Evolutionary conservation across 2,888 invertebrate genomes (phyloP).

Genomic region (Podabrus alpinus): DNA sequence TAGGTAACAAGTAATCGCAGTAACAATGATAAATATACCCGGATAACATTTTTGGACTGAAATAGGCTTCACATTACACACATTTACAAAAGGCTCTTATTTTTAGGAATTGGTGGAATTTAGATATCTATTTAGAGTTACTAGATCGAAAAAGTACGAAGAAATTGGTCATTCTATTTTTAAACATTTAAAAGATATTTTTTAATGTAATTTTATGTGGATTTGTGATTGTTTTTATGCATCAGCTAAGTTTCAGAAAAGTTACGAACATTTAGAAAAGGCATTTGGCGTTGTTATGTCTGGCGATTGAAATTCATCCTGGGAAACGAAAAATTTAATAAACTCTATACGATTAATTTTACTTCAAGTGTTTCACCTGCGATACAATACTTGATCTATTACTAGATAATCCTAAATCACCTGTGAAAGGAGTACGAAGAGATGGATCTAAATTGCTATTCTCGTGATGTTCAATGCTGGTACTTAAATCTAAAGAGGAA

Average conservation of each 20-base stretch:
- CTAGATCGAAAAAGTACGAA: constrained; percentile 21
- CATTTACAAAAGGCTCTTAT: constrained; percentile 34
- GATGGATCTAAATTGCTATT: constrained; percentile 50
- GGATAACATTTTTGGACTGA: constrained; percentile 33
- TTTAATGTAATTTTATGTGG: background rate
- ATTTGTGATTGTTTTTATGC: constrained; percentile 17
- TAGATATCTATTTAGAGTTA: constrained; percentile 30
- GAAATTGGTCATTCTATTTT: constrained; percentile 23
- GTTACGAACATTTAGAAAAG: constrained; percentile 51
- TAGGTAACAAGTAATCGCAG: constrained; percentile 33
- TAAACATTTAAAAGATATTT: constrained; percentile 5
- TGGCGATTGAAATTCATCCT: constrained; percentile 50
- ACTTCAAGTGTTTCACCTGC: constrained; percentile 50
- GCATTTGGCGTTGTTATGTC: constrained; percentile 50
- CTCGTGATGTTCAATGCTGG: constrained; percentile 56
- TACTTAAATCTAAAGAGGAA: constrained; percentile 65
- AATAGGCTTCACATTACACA: constrained; percentile 32
- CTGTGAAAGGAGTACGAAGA: constrained; percentile 62
- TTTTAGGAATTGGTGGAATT: constrained; percentile 23
- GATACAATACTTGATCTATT: constrained; percentile 64
- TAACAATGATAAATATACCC: constrained; percentile 30
- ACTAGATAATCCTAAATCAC: constrained; percentile 65
- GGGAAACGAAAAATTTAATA: constrained; percentile 28
- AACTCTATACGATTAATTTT: background rate
- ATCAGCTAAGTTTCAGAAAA: constrained; percentile 9